Base-by-base conservation (phyloP, 2,113 vertebrate species). In the Mustelus asterias region DNA sequence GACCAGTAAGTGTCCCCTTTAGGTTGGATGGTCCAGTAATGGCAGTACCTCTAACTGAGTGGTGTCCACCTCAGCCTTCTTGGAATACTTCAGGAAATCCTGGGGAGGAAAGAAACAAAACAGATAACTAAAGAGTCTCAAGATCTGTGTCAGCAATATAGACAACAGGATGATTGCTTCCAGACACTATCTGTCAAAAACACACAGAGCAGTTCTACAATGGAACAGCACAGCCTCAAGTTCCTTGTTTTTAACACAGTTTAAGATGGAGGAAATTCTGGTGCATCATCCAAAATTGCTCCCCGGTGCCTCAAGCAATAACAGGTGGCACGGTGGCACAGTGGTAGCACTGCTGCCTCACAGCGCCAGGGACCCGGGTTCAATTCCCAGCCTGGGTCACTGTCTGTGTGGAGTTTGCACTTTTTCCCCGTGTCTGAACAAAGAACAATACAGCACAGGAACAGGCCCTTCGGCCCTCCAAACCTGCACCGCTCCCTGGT, bases 31-130 rank as follows among this genome's bases (percentile, higher is more conserved):
- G 44, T 20, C 33, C n/a, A 78, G 33, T 67, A 83, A 80, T 83
- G 24, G 83, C 78, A 22, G 96, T 97, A 99, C 98, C 98, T 98
- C 98, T 96, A 99, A 96, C 96, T 98, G 98, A 95, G 97, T 97
- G 0, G 98, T 98, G 96, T 98, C 97, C 98, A 98, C 98, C 96
- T 98, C 98, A 96, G 98, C 98, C 97, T 98, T 98, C 95, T 98
- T 98, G 96, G 98, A 98, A 97, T 98, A 99, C 97, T 99, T 99
- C 94, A 98, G 97, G 97, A 99, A 98, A 97, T 99, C 99, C 98
- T 99, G 97, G 93, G 96, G 96, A 97, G 96, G 97, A 96, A 97
- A 97, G 96, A 97, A 97, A 97, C 96, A 96, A 96, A 96, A 96
- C 89, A 96, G 96, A 86, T 95, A 65, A 92, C 60, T 22, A 37